These are phyloP conservation scores for Atrina japonica DNA, from an alignment of 2,888 invertebrate genomes.

Conservation along the genomic window DNA sequence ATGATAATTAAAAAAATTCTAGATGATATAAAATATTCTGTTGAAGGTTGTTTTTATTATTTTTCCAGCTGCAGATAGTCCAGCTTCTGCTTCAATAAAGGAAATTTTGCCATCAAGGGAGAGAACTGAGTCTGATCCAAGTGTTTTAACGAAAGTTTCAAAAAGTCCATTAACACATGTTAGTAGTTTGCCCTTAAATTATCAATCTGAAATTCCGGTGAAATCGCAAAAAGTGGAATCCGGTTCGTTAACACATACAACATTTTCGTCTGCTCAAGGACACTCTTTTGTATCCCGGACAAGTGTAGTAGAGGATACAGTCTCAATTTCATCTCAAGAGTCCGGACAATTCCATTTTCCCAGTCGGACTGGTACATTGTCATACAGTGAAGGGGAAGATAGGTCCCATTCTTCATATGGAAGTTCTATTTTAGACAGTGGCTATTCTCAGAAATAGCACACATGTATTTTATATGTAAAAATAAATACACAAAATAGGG, in stretches of 20 bases:
- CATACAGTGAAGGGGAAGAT: slow-evolving; percentile 31
- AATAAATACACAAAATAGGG: too few species aligned
- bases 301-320: slow-evolving; percentile 9
- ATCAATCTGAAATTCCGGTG: not conserved
- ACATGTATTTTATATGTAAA: too few species aligned
- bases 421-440: slow-evolving; percentile 24
- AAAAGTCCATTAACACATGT: slow-evolving; percentile 19
- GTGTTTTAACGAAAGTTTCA: not conserved
- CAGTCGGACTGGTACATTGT: slow-evolving; percentile 13
- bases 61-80: too few species aligned
- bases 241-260: not conserved
- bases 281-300: not conserved
- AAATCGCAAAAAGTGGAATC: not conserved
- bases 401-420: slow-evolving; percentile 28
- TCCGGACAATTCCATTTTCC: slow-evolving; percentile 8
- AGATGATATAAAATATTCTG: too few species aligned
- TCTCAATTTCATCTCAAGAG: slow-evolving; percentile 25
- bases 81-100: too few species aligned
- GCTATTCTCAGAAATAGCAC: slow-evolving; percentile 3
- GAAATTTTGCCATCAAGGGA: slow-evolving; percentile 1
- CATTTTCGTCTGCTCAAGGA: not conserved
- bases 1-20: too few species aligned
- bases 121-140: slow-evolving; percentile 31
- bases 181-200: slow-evolving; percentile 24
- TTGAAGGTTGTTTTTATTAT: too few species aligned